A percentile compares a stretch with the other conserved stretches of the same genome.
Evolutionary conservation across 92 coral and sea anemone species (phyloP).

Genomic region (Porites evermanni): DNA sequence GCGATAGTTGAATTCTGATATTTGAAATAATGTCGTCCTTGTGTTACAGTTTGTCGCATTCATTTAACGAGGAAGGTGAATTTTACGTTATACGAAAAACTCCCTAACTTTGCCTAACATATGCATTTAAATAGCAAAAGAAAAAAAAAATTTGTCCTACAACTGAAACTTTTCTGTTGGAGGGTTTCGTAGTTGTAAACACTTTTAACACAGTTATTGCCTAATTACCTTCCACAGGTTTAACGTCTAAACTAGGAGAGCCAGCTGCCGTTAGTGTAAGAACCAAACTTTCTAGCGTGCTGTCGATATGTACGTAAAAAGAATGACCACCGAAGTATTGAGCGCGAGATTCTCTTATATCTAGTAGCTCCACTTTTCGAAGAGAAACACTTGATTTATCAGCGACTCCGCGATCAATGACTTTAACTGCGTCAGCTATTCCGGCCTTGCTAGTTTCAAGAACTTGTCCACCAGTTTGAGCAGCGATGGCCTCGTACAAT

Average conservation of each 20-base stretch:
- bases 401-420: constrained; percentile 36
- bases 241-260: constrained; percentile 6
- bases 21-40: no score
- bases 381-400: constrained; percentile 28
- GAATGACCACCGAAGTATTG: not conserved
- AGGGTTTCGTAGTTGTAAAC: no score
- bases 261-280: constrained; percentile 32
- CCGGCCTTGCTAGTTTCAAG: constrained; percentile 42
- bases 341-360: constrained; percentile 27
- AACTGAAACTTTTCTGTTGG: no score
- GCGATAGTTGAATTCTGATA: no score
- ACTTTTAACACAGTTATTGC: no score
- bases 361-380: constrained; percentile 41
- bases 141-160: no score
- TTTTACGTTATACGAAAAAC: no score
- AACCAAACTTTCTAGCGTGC: constrained; percentile 41
- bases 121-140: no score
- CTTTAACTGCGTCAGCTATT: constrained; percentile 38
- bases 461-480: constrained; percentile 73
- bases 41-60: no score
- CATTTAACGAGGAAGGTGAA: no score
- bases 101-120: no score
- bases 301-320: constrained; percentile 45
- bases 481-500: constrained; percentile 61
- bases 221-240: constrained; percentile 30